Conservation (phyloP, 35 echinoderm and acorn worm genomes). For the Chiridota heheva region DNA sequence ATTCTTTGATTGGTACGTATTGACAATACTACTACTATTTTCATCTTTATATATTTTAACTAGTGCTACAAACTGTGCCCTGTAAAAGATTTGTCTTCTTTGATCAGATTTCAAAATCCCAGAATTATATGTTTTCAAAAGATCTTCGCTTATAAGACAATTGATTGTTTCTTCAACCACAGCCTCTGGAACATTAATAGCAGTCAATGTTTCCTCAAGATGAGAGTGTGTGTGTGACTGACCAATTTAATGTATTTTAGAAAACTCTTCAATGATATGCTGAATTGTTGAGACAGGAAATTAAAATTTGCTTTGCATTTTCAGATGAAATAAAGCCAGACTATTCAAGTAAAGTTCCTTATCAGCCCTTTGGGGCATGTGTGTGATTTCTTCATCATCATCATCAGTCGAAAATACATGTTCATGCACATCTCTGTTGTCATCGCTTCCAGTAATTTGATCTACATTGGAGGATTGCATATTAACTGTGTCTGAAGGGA, state of each 20-base stretch:
- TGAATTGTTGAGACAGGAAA: conserved; percentile 13
- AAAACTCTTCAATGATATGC: conserved; percentile 41
- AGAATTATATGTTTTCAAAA: conserved; percentile 10
- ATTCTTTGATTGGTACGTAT: conserved; percentile 36
- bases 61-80: not conserved
- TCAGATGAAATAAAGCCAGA: conserved; percentile 11
- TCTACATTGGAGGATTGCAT: too few species aligned
- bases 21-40: conserved; percentile 19
- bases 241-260: conserved; percentile 22
- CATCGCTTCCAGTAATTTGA: too few species aligned
- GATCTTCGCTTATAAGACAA: too few species aligned
- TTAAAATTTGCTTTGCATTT: conserved; percentile 22
- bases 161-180: conserved; percentile 1
- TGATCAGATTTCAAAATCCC: conserved; percentile 26
- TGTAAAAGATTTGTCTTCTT: conserved; percentile 13
- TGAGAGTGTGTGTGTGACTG: not conserved
- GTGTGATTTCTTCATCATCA: too few species aligned
- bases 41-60: not conserved
- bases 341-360: conserved; percentile 7
- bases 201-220: conserved; percentile 5
- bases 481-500: not conserved
- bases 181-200: conserved; percentile 13
- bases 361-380: too few species aligned
- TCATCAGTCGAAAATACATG: not conserved
- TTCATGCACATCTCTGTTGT: too few species aligned